Base-by-base conservation (phyloP, 2,113 vertebrate genomes). In the Rutilus rutilus region DNA sequence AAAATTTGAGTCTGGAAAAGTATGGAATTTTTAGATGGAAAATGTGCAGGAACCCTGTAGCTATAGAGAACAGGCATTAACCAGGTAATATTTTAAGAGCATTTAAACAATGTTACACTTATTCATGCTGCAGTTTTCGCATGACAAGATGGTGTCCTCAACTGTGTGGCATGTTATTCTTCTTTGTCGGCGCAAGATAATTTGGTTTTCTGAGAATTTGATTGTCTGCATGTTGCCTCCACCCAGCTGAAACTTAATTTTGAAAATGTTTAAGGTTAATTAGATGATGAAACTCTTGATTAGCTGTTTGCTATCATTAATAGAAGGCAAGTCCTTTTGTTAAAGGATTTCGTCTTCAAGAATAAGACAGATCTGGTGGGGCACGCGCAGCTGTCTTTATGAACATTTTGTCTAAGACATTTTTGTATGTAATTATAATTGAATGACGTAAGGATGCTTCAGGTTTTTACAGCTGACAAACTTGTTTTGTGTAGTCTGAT, bases 201-300 rank as follows among this genome's bases (percentile, higher is more conserved):
- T 50, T 64, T n/a, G 27, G 12, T 69, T 45, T 82, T 52, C 57
- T 15, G 39, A 65, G 8, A 65, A 21, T 42, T 39, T n/a, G 6
- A 79, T 47, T 64, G 78, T 79, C 57, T 79, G 33, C 14, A 4
- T 47, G 10, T 69, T 82, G 25, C 27, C 47, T n/a, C 42, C 62
- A 27, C 62, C 62, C 80, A 54, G 19, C 5, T 10, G 5, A 23
- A 69, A 82, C 62, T 5, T 2, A n/a, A 27, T 14, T 64, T 21
- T 64, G 36, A 9, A 67, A 82, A 82, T 36, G 25, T 30, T 67
- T 67, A 52, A n/a, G 42, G 62, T 36, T 33, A 69, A 82, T 82
- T 69, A 82, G 47, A 33, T 82, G 80, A 27, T 50, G 17, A 50
- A 81, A 42, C 12, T 27, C 14, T 27, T 80, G n/a, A 64, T 9